Base-by-base conservation (phyloP, 2,888 invertebrate species). In the Drosophila sordidula region DNA sequence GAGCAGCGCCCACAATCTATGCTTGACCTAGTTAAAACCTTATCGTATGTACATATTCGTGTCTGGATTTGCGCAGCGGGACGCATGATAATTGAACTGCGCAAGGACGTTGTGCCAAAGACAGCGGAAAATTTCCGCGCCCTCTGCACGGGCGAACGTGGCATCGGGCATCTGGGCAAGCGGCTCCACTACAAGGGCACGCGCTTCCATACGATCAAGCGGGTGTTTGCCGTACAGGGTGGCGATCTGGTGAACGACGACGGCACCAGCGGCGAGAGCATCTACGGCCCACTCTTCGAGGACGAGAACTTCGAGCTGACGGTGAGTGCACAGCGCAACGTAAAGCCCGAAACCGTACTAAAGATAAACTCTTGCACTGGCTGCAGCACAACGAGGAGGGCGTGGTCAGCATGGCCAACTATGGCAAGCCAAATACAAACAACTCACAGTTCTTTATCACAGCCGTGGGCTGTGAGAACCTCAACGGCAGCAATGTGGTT, bases 401-500 rank as follows among this genome's bases (percentile, higher is more conserved):
- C 3, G 93, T 94, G 0, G 93, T 97, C 0, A 96, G 96, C 82
- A 96, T 96, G 96, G 95, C 95, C 82, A 99, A 96, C 92, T 95
- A 93, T 91, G 98, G 95, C 54, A 91, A 91, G 78, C 94, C 95
- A 12, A 94, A 99, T 91, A 96, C 97, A 8, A 99, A 98, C 91
- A 97, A 96, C 75, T 98, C 98, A 0, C 99, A 99, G 93, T 99
- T 99, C 93, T 97, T 98, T 90, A 96, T 99, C 64, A 96, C 97
- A 0, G 95, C 95, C 0, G 95, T 94, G 1, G 94, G 95, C 1
- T 96, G 96, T 85, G 93, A 94, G 0, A 97, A 97, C 90, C 93
- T 98, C 46, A 96, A 98, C 91, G 95, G 94, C 5, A 95, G 94
- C 14, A 97, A 98, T 91, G 97, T 97, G 2, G 96, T 95, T 25